Evolutionary conservation across 2,797 vertebrate species (phyloP).

Genomic region (Mergus octosetaceus): DNA sequence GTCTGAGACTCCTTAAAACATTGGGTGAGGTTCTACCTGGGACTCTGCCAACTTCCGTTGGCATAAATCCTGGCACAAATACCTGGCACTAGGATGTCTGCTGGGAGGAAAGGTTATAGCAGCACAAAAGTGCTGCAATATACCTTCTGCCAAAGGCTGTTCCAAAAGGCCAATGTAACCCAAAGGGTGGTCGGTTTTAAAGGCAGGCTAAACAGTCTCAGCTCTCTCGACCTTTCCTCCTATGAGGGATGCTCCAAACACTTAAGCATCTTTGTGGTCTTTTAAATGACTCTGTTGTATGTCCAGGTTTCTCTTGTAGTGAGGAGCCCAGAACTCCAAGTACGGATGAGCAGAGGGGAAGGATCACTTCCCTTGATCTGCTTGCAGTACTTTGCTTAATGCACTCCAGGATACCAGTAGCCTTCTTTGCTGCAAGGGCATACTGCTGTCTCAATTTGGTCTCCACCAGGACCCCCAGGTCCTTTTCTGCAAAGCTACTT

Average conservation of each 20-base stretch:
- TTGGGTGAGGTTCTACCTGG: background rate
- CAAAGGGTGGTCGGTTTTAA: background rate
- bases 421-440: background rate
- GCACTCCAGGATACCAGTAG: background rate
- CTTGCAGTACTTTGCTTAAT: background rate
- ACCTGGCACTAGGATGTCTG: background rate
- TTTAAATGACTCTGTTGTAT: background rate
- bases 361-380: background rate
- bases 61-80: slow-evolving; percentile 25
- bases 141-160: background rate
- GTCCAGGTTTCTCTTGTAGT: background rate
- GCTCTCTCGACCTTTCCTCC: background rate
- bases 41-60: slow-evolving; percentile 26
- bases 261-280: background rate
- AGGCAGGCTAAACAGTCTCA: background rate
- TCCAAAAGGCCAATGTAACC: background rate
- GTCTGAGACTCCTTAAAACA: slow-evolving; percentile 12
- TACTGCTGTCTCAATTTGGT: background rate
- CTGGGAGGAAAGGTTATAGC: background rate
- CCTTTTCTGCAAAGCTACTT: background rate
- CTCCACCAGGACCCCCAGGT: background rate
- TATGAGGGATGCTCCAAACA: background rate
- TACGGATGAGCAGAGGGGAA: background rate
- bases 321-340: background rate
- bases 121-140: background rate